phyloP scores from a whole-genome alignment of 2,888 invertebrate genomes.

The Lycia hirtaria region DNA sequence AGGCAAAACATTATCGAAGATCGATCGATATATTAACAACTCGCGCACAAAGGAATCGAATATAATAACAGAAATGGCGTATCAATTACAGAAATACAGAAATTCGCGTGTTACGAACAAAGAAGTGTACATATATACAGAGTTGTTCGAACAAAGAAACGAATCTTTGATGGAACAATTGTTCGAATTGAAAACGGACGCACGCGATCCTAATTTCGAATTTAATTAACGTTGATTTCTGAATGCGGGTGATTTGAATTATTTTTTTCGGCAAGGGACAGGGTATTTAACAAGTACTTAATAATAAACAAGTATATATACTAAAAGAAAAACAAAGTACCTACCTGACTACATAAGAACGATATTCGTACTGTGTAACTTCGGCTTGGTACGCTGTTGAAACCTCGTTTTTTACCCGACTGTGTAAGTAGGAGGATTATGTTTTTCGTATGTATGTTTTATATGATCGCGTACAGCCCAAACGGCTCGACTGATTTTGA shows the following conservation, averaged over 20 bases:
- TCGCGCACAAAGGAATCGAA: constrained; percentile 20
- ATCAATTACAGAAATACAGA: constrained; percentile 33
- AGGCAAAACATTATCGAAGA: constrained; percentile 8
- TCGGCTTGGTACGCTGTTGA: too few species aligned
- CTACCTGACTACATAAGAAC: too few species aligned
- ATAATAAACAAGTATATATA: too few species aligned
- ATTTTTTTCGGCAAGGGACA: constrained; percentile 1
- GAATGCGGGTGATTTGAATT: constrained; percentile 19
- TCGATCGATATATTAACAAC: constrained; percentile 9
- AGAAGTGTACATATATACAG: constrained; percentile 11
- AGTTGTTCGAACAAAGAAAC: constrained; percentile 32
- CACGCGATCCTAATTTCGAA: constrained; percentile 50
- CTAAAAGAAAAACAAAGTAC: too few species aligned
- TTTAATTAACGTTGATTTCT: constrained; percentile 22
- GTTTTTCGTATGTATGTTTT: too few species aligned
- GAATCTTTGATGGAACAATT: constrained; percentile 63
- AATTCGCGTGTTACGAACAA: constrained; percentile 33
- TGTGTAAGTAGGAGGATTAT: too few species aligned
- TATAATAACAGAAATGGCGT: constrained; percentile 29
- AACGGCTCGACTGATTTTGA: too few species aligned
- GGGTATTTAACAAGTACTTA: not conserved
- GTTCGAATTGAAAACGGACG: constrained; percentile 60
- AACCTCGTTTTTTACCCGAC: too few species aligned
- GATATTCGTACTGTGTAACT: too few species aligned
- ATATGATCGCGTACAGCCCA: too few species aligned